These are phyloP conservation scores for Sciurus carolinensis DNA, from an alignment of 2,797 vertebrate genomes.

Conservation along the genomic window DNA sequence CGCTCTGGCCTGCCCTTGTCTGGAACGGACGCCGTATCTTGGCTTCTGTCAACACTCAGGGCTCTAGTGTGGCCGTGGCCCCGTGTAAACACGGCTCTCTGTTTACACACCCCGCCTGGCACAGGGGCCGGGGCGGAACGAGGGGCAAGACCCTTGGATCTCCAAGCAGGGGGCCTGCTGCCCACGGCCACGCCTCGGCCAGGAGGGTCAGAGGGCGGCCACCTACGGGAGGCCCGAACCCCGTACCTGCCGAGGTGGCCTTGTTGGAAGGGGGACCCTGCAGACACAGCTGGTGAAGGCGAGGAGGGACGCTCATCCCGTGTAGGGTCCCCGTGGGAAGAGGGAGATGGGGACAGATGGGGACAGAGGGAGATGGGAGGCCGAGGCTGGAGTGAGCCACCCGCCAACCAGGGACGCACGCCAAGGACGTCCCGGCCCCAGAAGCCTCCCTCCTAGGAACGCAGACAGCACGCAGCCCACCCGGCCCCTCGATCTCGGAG, in stretches of 20 bases:
- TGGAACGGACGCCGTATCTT: neutral
- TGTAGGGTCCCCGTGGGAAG: neutral
- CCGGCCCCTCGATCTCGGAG: too few species aligned
- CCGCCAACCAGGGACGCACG: neutral
- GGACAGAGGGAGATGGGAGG: neutral
- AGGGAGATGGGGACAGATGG: fast-evolving
- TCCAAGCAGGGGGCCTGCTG: neutral
- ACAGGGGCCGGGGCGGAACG: fast-evolving
- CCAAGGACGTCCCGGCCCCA: fast-evolving
- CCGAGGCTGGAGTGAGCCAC: fast-evolving
- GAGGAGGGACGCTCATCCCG: neutral
- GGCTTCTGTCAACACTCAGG: too few species aligned
- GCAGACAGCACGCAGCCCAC: too few species aligned
- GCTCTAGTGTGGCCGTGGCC: too few species aligned
- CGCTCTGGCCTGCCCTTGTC: fast-evolving
- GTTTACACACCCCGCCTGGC: neutral
- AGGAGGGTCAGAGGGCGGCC: too few species aligned
- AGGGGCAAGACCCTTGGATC: fast-evolving
- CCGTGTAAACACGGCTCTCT: neutral
- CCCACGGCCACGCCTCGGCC: neutral
- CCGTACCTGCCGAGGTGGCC: neutral
- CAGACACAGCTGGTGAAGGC: neutral
- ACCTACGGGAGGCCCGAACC: neutral
- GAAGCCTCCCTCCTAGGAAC: too few species aligned
- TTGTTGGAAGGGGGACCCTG: too few species aligned